Conservation (phyloP, 2,888 invertebrate species). For the Heliconius cydno region DNA sequence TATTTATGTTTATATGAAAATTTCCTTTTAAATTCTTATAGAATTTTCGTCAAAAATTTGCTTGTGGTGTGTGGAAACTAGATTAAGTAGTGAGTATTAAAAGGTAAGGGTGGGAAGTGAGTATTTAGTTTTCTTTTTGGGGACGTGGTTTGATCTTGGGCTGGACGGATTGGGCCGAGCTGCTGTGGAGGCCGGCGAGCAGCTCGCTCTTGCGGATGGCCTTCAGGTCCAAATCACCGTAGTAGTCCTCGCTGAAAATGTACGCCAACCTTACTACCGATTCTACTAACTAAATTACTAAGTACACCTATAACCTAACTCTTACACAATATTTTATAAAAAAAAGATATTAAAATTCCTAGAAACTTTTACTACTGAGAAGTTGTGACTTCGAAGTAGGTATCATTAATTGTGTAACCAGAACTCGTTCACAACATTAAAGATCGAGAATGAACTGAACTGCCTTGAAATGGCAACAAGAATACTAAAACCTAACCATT, state of each 20-base stretch:
- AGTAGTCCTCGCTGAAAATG: conserved; percentile 96
- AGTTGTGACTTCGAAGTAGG: conserved; percentile 56
- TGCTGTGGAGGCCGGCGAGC: conserved; percentile 89
- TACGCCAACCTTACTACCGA: conserved; percentile 78
- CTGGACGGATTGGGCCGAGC: conserved; percentile 75
- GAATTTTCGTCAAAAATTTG: conserved; percentile 47
- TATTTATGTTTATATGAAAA: conserved; percentile 33
- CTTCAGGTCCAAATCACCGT: conserved; percentile 97
- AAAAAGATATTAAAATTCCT: conserved; percentile 65
- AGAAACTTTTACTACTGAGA: conserved; percentile 70
- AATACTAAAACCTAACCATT: conserved; percentile 65
- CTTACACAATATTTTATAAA: conserved; percentile 54
- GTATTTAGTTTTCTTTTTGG: conserved; percentile 79
- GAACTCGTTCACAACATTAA: conserved; percentile 65
- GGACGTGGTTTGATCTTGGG: conserved; percentile 80
- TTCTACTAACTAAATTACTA: conserved; percentile 55
- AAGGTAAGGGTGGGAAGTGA: conserved; percentile 63
- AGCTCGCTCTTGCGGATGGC: conserved; percentile 97
- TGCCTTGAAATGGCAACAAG: conserved; percentile 75
- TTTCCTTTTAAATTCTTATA: conserved; percentile 35
- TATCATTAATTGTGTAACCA: conserved; percentile 74
- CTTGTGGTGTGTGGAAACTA: conserved; percentile 65
- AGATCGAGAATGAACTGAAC: conserved; percentile 64
- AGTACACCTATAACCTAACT: conserved; percentile 28
- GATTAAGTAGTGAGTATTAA: conserved; percentile 75